Base-by-base conservation (phyloP, 1,140 invertebrate species). In the Zaprionus davidi region DNA sequence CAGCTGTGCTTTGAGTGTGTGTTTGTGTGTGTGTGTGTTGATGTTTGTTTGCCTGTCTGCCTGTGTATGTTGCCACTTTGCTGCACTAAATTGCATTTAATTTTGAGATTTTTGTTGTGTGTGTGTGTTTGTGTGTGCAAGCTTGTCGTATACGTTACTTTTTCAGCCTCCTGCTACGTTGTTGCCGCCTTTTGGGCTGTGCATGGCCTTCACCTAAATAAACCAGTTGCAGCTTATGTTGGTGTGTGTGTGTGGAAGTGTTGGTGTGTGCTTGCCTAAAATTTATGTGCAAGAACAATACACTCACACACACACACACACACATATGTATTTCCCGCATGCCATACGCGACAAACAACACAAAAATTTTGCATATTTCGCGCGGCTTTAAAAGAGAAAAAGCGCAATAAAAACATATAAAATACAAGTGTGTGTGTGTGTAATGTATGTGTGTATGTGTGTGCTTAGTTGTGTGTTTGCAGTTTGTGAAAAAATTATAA, bases 1-100 rank as follows among this genome's bases (percentile, higher is more conserved):
- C 20, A 22, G 20, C 28, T 28, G 28, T 71, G 20, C 20, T 46
- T 17, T 5, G 28, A 17, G n/a, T 69, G 49, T 75, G 57, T 78
- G 55, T 44, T 24, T n/a, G n/a, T n/a, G n/a, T n/a, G 59, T 71
- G 66, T 65, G 60, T 76, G 28, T 60, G 28, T 28, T 28, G 31
- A 34, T 34, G 31, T 34, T 34, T 34, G 81, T 57, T 28, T 56
- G 67, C 49, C 11, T 64, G 41, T 46, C 24, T 70, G 24, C 76
- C 59, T 71, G 49, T 87, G 81, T 62, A 56, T 67, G 82, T 67
- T 84, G 84, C 81, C 85, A 88, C 81, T 90, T 90, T 88, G 84
- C 81, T 81, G 84, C 81, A 87, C 85, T 87, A 87, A 87, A 87
- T 87, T 87, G 84, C 84, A 87, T 87, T 87, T 87, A 87, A 87